These are phyloP conservation scores for Cebus imitator DNA, from an alignment of 2,113 vertebrate species.

Conservation along the genomic window DNA sequence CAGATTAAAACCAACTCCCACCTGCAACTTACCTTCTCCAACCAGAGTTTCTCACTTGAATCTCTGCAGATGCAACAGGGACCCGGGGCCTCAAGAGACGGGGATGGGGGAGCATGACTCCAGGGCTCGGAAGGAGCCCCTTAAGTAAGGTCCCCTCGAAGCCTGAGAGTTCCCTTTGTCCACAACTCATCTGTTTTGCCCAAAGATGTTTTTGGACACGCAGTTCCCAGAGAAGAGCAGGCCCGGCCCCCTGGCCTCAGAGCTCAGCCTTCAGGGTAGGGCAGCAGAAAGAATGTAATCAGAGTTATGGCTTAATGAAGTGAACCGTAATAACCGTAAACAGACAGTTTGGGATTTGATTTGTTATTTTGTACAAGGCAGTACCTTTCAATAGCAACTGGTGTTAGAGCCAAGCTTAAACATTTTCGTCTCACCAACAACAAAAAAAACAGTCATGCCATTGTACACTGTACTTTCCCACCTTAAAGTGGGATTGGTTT, in stretches of 20 bases:
- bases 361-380: slow-evolving; percentile 56
- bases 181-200: slow-evolving; percentile 45
- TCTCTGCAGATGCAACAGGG: slow-evolving; percentile 3
- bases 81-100: not conserved
- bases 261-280: slow-evolving; percentile 61
- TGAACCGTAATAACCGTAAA: slow-evolving; percentile 72
- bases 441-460: not conserved
- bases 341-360: slow-evolving; percentile 60
- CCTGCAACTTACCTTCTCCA: not conserved
- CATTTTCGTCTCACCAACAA: not conserved
- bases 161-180: slow-evolving; percentile 56
- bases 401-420: slow-evolving; percentile 54
- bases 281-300: slow-evolving; percentile 70
- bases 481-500: slow-evolving; percentile 45
- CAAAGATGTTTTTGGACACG: slow-evolving; percentile 47
- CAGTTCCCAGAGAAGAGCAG: slow-evolving; percentile 14
- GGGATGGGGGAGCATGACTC: not conserved
- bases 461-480: not conserved
- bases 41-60: not conserved
- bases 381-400: slow-evolving; percentile 54
- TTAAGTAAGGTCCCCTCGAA: slow-evolving; percentile 7
- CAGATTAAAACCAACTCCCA: not conserved
- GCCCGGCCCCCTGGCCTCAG: not conserved
- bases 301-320: slow-evolving; percentile 74
- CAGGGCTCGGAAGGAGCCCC: not conserved